Base-by-base conservation (phyloP, 2,113 vertebrate genomes). In the Hippocampus mohnikei region DNA sequence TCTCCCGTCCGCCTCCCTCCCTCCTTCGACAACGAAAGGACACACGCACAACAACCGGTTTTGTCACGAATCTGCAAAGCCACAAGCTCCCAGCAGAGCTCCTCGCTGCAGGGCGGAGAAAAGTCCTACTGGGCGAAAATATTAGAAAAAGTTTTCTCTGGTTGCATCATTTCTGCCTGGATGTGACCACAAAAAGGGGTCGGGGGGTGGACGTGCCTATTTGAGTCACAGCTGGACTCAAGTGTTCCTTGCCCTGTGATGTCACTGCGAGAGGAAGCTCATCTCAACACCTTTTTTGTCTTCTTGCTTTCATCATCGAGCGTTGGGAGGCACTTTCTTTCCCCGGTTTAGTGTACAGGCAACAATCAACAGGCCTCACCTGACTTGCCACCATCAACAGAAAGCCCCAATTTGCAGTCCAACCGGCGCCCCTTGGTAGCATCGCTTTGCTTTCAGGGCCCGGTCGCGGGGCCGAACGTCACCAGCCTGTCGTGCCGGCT, bases 291-390 rank as follows among this genome's bases (percentile, higher is more conserved):
- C 33, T 37, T 37, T 37, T 37, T 37, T 33, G 29, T 33, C 29
- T 33, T 33, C 29, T 33, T 33, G 29, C 29, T 33, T 33, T 33
- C 29, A 33, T 33, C 29, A 33, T 33, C 29, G 29, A 33, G 29
- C 29, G 5, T 37, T 37, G 33, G 33, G 33, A 37, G 5, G 5
- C 33, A 37, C 33, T 37, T 37, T 6, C 5, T 37, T 37, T 37
- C 33, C 33, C 5, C 33, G 5, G 5, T 37, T 37, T 37, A 37
- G 33, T 37, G 6, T 37, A 6, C 33, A 6, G 33, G 33, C 33
- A 18, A 42, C 11, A 8, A 42, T 8, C n/a, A 83, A 78, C 91
- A 89, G 88, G 89, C 90, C 88, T 89, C 81, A 69, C 13, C 69
- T 44, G 42, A 63, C 77, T 77, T 73, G 44, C 62, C 87, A 82